Percentiles rank a stretch among this genome's conserved stretches.
Conservation (phyloP, 2,797 vertebrate species). For the Australoheros facetus region DNA sequence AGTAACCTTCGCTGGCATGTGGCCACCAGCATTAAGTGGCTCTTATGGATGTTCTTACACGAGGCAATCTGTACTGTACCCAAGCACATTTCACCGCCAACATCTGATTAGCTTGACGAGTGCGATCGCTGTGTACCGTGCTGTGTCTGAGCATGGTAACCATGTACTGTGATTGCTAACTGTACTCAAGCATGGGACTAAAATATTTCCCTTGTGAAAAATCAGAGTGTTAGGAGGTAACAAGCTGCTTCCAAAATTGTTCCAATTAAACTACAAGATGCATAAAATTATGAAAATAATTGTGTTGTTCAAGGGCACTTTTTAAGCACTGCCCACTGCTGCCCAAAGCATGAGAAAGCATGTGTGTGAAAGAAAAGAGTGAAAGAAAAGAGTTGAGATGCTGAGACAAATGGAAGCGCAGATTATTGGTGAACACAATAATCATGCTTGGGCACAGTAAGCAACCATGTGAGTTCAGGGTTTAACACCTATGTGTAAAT, state of each 20-base stretch:
- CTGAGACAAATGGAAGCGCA: background rate
- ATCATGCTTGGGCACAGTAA: no score
- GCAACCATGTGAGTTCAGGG: no score
- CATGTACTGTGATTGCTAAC: background rate
- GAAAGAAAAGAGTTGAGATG: background rate
- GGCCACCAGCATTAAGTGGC: background rate
- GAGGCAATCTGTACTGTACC: no score
- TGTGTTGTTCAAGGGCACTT: accelerated
- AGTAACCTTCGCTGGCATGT: background rate
- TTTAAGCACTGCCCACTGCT: background rate
- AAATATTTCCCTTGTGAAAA: background rate
- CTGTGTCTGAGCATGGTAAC: background rate
- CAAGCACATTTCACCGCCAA: no score
- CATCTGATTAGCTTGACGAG: background rate
- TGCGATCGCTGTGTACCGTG: background rate
- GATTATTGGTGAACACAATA: background rate
- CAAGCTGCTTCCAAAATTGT: no score
- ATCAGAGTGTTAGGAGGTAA: no score
- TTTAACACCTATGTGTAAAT: no score
- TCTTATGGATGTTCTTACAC: background rate
- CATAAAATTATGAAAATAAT: no score
- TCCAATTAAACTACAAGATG: background rate
- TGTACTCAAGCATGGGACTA: background rate
- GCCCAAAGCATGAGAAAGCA: background rate
- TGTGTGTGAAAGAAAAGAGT: background rate